Evolutionary conservation across 2,113 vertebrate genomes (phyloP), one percentile per base, ranked within the genome.

Genomic region (Heterotis niloticus): DNA sequence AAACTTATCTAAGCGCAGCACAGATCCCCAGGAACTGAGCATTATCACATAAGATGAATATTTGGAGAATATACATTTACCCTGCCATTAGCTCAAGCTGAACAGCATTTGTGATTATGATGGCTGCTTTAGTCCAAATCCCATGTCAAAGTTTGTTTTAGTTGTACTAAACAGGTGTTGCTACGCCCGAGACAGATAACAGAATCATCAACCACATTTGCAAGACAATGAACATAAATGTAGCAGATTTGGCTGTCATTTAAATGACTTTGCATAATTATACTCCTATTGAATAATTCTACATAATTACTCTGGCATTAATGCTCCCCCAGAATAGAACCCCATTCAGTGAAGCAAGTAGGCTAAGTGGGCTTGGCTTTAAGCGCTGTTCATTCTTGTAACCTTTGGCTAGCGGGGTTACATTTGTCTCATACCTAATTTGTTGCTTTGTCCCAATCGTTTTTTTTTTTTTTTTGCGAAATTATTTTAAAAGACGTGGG

Each of bases 181-280:
- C 83, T 56, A 85, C 88, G 83, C 82, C 79, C 68, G 81, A 84
- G 84, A 85, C 84, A 87, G 87, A 91, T 88, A 90, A 89, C 83
- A 78, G 82, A 90, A 86, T 86, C 90, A 87, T 90, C 86, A 91
- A 81, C 84, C 51, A 51, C 87, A 90, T 92, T 91, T 90, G 88
- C 90, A 90, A 91, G 90, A 91, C 91, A 92, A 90, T 89, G 85
- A 87, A 85, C 74, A 86, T 85, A 88, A n/a, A 90, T 87, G 87
- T 83, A 79, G 82, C 85, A 87, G 84, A 91, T 89, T 90, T 89
- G 87, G 84, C 88, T 82, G 73, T 87, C 88, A 85, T 89, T 92
- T 88, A 80, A 88, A 87, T 83, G 83, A 86, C 88, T 89, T 85
- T 87, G 88, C 91, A 91, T 93, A 91, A 91, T 91, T 90, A 89